Percentiles rank a stretch among this genome's conserved stretches.
Conservation (phyloP, 2,888 invertebrate genomes). For the Polylopha cassiicola region DNA sequence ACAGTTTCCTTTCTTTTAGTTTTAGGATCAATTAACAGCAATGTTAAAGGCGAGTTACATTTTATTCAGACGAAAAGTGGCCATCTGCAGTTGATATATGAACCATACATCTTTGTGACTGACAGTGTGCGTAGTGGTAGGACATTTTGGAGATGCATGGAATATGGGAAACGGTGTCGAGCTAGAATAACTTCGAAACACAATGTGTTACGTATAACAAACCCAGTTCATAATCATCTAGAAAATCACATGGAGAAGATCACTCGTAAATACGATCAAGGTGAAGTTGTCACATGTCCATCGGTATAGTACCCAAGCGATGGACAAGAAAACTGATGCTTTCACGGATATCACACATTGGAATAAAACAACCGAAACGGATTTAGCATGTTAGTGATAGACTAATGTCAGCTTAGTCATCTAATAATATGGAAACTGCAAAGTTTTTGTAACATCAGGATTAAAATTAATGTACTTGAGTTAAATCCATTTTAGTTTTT, state of each 20-base stretch:
- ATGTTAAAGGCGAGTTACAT: slow-evolving; percentile 61
- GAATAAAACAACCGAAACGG: no score
- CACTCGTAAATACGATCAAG: slow-evolving; percentile 60
- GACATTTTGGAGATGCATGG: slow-evolving; percentile 73
- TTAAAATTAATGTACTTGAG: no score
- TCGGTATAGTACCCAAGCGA: slow-evolving; percentile 44
- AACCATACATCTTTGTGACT: slow-evolving; percentile 70
- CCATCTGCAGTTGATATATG: slow-evolving; percentile 66
- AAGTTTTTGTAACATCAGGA: no score
- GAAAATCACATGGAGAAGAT: slow-evolving; percentile 67
- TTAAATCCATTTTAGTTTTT: no score
- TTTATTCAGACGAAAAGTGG: slow-evolving; percentile 73
- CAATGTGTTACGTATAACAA: slow-evolving; percentile 64
- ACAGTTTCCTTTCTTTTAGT: slow-evolving; percentile 39
- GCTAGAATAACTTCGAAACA: slow-evolving; percentile 71
- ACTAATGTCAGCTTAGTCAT: no score
- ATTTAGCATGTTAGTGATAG: no score
- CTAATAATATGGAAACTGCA: no score
- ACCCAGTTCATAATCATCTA: slow-evolving; percentile 63
- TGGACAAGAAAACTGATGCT: no score
- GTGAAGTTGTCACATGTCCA: slow-evolving; percentile 69
- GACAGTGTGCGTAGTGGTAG: slow-evolving; percentile 71
- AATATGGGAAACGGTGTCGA: slow-evolving; percentile 69
- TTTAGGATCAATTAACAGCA: slow-evolving; percentile 51
- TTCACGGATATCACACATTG: no score